Base-by-base conservation (phyloP, 2,888 invertebrate species). In the Aspidiotus destructor region DNA sequence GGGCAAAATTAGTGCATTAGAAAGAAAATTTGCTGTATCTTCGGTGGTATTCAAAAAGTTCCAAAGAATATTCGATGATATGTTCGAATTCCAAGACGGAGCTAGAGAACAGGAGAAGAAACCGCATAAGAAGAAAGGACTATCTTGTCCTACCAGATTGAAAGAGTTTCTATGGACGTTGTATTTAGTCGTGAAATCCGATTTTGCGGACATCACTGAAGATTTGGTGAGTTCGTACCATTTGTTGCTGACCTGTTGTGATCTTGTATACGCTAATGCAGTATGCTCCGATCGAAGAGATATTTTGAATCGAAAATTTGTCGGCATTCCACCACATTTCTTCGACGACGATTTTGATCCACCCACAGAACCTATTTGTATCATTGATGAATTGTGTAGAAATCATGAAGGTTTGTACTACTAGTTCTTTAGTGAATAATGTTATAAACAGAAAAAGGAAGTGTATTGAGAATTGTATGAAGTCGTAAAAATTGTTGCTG, bases 191-290 rank as follows among this genome's bases (percentile, higher is more conserved):
- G 87, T 92, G 13, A 91, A 91, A 80, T 90, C 89, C 62, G 88
- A 91, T 75, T 89, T 91, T 75, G 86, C 89, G 55, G 86, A 86
- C 67, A 89, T 92, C 41, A 88, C 89, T 61, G 90, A 94, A 76
- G 97, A 98, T 78, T 80, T 99, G 69, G 93, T 99, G 1, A 93
- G 91, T 76, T 95, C 93, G 72, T 94, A 90, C 76, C 95, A 97
- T 78, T 81, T 98, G 61, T 79, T 99, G 62, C 80, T 96, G 69
- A 91, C 92, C 70, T 91, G 93, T 77, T 84, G 95, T 73, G 97
- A 99, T 81, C 85, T 92, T 76, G 85, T 95, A 68, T 97, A 89
- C 78, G 84, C 84, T 70, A 96, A 96, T 80, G 90, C 91, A 48
- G 82, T 92, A 70, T 80, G 89, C 75, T 84, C 88, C 65, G 85